phyloP scores from a whole-genome alignment of 2,888 invertebrate species.

The Aricia artaxerxes region DNA sequence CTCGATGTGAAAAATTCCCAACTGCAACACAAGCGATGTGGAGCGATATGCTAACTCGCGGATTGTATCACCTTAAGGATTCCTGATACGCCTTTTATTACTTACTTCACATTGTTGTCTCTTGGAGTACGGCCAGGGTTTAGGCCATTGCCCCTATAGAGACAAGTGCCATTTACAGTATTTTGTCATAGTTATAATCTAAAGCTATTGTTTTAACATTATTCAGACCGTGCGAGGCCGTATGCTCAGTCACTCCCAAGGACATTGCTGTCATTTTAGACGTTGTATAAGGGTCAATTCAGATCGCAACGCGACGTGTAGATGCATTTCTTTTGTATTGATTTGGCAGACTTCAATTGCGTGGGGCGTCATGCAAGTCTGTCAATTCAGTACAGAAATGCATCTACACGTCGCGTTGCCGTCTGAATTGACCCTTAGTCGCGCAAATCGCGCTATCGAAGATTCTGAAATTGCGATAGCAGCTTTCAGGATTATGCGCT shows the following conservation, averaged over 20 bases:
- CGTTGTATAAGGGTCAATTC: too few relatives aligned
- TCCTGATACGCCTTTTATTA: background rate
- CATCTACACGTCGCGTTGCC: too few relatives aligned
- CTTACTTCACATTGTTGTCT: background rate
- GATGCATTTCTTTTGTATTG: too few relatives aligned
- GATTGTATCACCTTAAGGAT: background rate
- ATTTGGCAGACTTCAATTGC: too few relatives aligned
- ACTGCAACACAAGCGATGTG: conserved; percentile 5
- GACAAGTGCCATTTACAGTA: background rate
- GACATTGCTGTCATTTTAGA: background rate
- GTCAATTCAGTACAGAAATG: too few relatives aligned
- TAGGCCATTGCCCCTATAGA: background rate
- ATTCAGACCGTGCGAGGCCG: background rate
- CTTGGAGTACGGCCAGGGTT: background rate
- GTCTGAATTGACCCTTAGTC: too few relatives aligned
- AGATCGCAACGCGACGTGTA: too few relatives aligned
- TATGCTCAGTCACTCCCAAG: background rate
- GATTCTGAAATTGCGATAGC: too few relatives aligned
- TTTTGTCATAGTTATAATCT: background rate
- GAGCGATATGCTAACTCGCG: background rate
- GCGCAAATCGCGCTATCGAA: too few relatives aligned
- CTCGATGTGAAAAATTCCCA: conserved; percentile 12
- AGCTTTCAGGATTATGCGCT: too few relatives aligned
- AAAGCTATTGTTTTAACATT: background rate
- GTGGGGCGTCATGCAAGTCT: too few relatives aligned